Conservation (phyloP, 2,113 vertebrate genomes). For the Artemisiospiza belli region DNA sequence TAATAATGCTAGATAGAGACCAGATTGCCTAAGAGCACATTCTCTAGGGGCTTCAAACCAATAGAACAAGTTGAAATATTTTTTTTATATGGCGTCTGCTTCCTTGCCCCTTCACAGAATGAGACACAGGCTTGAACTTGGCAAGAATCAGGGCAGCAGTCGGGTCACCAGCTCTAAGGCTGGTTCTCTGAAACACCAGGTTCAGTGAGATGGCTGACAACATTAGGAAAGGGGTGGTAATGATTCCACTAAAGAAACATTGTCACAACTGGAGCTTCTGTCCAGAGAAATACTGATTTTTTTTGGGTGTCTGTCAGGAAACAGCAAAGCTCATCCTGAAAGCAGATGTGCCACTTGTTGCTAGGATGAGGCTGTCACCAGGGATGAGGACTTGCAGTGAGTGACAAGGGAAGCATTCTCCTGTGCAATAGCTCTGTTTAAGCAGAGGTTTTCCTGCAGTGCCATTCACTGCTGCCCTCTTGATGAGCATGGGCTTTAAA, state of each 20-base stretch:
- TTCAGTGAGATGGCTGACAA: neutral
- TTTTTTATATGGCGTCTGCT: neutral
- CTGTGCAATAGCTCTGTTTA: neutral
- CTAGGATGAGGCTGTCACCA: neutral
- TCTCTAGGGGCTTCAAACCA: neutral
- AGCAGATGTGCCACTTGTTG: constrained; percentile 63
- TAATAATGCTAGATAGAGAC: neutral
- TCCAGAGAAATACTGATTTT: neutral
- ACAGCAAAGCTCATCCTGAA: constrained; percentile 1
- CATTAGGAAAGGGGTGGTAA: neutral
- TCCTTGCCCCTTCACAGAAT: neutral
- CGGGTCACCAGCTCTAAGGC: neutral
- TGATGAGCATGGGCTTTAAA: neutral
- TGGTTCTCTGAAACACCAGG: neutral
- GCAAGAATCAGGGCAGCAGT: neutral
- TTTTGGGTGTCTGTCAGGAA: neutral
- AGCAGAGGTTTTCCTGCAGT: neutral
- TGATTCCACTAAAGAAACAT: neutral
- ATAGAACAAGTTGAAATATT: neutral
- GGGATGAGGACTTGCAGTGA: neutral
- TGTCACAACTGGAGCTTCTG: neutral
- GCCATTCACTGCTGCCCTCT: neutral
- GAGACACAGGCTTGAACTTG: neutral
- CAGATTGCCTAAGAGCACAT: neutral
- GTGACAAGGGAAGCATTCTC: neutral